Base-by-base conservation (phyloP, 2,797 vertebrate genomes). In the Meda fulgida region DNA sequence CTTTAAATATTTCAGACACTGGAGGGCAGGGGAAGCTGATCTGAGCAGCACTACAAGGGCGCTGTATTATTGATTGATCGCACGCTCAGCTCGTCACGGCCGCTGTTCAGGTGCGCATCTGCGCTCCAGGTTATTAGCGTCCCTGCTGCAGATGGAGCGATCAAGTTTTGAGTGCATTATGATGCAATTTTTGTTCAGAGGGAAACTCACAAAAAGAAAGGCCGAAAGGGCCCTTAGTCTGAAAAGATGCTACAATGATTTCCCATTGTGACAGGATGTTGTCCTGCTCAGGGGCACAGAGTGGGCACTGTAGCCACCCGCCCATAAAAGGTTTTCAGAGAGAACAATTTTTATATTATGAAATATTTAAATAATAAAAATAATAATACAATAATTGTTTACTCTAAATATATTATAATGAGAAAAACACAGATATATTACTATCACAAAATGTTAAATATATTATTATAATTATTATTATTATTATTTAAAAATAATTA, bases 1-100 rank as follows among this genome's bases (percentile, higher is more conserved):
- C 91, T 91, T 91, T 93, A 92, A 94, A 94, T 93, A 94, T 94
- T 93, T 90, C 91, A 92, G 92, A 90, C 91, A 92, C 90, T 91
- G 84, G 87, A 92, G 90, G 91, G 91, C 90, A 93, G 90, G 85
- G 86, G 90, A 91, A 91, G 85, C 88, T 81, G 51, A 92, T 91
- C 69, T 88, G 85, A 86, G 75, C 85, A 43, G 65, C 63, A 86
- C 85, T 89, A 75, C 90, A 84, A 89, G 87, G 85, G 85, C 78
- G 79, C 87, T 87, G 86, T 84, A 88, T 94, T 86, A 86, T 87
- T 92, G 92, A 93, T 91, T 91, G 91, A 94, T 88, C 89, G 89
- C 76, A 88, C 38, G 83, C 86, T 84, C 85, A 23, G 29, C 63
- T 84, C 34, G 80, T 87, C 83, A 87, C 65, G 60, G 80, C 43